These are phyloP conservation scores for Donacobius atricapilla DNA, from an alignment of 2,113 vertebrate species.

Conservation along the genomic window DNA sequence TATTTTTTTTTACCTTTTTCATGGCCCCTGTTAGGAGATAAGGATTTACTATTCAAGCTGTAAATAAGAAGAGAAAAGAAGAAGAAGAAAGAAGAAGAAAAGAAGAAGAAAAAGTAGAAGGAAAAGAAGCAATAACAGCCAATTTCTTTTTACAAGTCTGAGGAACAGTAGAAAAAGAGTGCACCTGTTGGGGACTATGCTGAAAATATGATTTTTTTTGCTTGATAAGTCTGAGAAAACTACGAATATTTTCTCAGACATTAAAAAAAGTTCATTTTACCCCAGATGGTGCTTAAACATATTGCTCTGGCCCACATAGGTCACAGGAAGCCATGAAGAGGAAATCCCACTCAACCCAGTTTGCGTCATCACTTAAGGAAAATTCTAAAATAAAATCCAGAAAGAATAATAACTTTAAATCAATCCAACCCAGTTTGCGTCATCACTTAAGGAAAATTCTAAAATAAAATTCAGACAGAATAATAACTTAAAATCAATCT, in stretches of 20 bases:
- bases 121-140: background rate
- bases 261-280: background rate
- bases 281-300: accelerated
- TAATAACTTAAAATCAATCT: background rate
- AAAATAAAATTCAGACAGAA: background rate
- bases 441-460: background rate
- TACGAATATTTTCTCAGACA: background rate
- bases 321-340: background rate
- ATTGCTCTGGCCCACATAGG: background rate
- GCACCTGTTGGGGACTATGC: no score
- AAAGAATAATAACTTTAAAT: background rate
- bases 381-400: background rate
- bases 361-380: background rate
- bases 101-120: background rate
- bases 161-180: background rate
- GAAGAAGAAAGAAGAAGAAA: background rate
- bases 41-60: background rate
- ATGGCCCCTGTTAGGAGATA: background rate
- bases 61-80: background rate
- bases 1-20: background rate
- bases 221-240: background rate
- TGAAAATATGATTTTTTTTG: background rate
- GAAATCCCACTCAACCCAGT: background rate
- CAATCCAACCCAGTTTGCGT: background rate
- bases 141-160: background rate